Percentiles rank a stretch among this genome's conserved stretches.
These are phyloP conservation scores for Notodonta dromedarius DNA, from an alignment of 2,888 invertebrate species.

Conservation along the genomic window DNA sequence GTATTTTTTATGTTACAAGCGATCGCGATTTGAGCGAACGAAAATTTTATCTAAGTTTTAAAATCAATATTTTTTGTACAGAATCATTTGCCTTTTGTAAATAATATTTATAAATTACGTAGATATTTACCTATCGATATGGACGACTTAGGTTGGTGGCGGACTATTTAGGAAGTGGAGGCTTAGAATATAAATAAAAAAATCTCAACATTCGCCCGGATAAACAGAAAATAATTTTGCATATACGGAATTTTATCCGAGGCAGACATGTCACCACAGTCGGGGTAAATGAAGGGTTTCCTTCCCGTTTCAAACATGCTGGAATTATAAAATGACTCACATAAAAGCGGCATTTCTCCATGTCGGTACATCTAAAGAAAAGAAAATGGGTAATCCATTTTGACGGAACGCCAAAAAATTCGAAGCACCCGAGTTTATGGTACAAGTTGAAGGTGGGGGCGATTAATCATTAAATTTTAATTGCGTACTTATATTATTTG, in stretches of 20 bases:
- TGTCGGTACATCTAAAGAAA: slow-evolving; percentile 43
- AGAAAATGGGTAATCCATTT: slow-evolving; percentile 61
- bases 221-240: not conserved
- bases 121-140: too few relatives aligned
- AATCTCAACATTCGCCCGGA: not conserved
- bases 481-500: not conserved
- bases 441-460: slow-evolving; percentile 38
- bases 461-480: slow-evolving; percentile 9
- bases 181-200: too few relatives aligned
- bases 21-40: not conserved
- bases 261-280: not conserved
- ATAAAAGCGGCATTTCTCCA: slow-evolving; percentile 37
- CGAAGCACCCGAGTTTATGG: slow-evolving; percentile 16
- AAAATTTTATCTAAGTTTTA: too few relatives aligned
- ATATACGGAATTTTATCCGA: not conserved
- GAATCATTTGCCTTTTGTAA: too few relatives aligned
- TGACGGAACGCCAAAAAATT: slow-evolving; percentile 53
- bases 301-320: slow-evolving; percentile 26
- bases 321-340: slow-evolving; percentile 40
- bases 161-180: too few relatives aligned
- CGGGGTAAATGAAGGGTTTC: not conserved
- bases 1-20: slow-evolving; percentile 1
- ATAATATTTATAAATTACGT: too few relatives aligned
- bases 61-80: too few relatives aligned
- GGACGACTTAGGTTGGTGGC: too few relatives aligned